These are phyloP conservation scores for Nasonia oneida DNA, from an alignment of 2,888 invertebrate species.

Conservation along the genomic window DNA sequence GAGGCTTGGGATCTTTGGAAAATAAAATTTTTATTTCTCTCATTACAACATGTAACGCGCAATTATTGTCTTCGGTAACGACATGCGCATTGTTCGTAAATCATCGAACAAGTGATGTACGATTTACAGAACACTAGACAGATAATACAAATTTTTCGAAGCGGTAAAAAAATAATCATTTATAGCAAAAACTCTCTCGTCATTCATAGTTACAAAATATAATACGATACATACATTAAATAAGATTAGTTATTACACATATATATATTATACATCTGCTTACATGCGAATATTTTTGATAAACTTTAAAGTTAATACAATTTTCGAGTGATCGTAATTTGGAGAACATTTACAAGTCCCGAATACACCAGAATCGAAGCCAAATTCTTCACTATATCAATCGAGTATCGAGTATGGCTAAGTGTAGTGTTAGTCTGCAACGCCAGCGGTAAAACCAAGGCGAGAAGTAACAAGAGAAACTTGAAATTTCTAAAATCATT, in stretches of 20 bases:
- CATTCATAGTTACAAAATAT: neutral
- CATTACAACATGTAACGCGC: slow-evolving; percentile 15
- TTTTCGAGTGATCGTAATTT: neutral
- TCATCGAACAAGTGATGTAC: neutral
- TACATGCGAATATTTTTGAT: neutral
- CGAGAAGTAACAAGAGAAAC: slow-evolving; percentile 2
- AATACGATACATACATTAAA: slow-evolving; percentile 10
- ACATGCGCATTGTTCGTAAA: slow-evolving; percentile 4
- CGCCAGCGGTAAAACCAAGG: neutral
- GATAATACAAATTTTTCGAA: neutral
- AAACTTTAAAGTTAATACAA: neutral
- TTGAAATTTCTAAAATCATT: neutral
- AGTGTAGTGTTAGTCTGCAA: neutral
- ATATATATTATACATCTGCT: neutral
- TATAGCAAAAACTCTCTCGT: neutral
- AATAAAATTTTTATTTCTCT: slow-evolving; percentile 42
- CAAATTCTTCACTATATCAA: slow-evolving; percentile 19
- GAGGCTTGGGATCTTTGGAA: slow-evolving; percentile 4
- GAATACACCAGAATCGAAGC: neutral
- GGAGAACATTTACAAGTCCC: neutral
- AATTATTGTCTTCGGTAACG: too few relatives aligned
- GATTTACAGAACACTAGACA: neutral
- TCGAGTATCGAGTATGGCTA: slow-evolving; percentile 40
- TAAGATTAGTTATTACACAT: slow-evolving; percentile 14
- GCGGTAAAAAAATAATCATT: neutral